Conservation (phyloP, 2,113 vertebrate genomes). For the Dryoscopus gambensis region DNA sequence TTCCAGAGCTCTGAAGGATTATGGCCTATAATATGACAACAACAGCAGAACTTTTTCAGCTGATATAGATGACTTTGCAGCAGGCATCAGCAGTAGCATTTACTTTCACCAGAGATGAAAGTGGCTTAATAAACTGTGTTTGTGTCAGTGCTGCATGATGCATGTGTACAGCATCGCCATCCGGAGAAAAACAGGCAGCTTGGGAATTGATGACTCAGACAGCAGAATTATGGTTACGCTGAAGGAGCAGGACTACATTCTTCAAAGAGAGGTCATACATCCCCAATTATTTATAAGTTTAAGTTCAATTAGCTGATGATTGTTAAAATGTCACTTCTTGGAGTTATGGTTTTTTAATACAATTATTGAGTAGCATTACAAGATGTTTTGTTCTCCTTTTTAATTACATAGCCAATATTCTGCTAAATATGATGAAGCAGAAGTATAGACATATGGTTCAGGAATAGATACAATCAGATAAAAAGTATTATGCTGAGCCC, state of each 20-base stretch:
- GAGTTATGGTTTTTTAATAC: neutral
- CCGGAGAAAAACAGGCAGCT: neutral
- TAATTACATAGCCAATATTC: neutral
- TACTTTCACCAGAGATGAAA: neutral
- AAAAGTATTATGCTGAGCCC: neutral
- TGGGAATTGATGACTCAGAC: neutral
- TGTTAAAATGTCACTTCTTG: neutral
- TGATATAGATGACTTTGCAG: constrained; percentile 13
- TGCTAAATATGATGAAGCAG: neutral
- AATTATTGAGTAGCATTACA: neutral
- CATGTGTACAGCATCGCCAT: neutral
- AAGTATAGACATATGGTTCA: accelerated
- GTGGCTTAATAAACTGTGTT: constrained; percentile 19
- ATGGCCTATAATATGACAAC: neutral
- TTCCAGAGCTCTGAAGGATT: neutral
- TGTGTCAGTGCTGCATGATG: neutral
- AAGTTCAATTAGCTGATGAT: neutral
- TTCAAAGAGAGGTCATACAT: neutral
- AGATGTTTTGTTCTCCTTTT: neutral
- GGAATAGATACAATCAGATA: neutral
- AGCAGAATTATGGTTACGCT: neutral
- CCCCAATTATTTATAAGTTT: neutral
- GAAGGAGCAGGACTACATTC: neutral
- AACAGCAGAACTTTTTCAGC: neutral
- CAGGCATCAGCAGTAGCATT: neutral